Conservation (phyloP, 1,140 invertebrate species). For the Diabrotica virgifera region DNA sequence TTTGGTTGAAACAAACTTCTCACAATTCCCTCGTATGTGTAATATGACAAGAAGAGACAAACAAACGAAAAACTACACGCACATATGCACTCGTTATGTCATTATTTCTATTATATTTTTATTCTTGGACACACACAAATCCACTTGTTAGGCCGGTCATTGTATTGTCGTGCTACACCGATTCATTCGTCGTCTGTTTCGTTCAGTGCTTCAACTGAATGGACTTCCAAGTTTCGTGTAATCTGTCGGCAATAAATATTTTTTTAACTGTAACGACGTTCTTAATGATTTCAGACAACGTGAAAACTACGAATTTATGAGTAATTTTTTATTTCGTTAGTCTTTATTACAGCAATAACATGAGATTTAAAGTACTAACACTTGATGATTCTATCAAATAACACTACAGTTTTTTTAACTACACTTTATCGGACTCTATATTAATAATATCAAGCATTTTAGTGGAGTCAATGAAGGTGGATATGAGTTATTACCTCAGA, state of each 20-base stretch:
- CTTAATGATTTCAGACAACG: no score
- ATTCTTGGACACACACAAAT: conserved; percentile 17
- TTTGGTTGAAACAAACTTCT: not conserved
- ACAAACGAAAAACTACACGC: not conserved
- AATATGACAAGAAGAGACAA: not conserved
- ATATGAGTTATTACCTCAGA: no score
- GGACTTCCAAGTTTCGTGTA: not conserved
- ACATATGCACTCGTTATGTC: conserved; percentile 7
- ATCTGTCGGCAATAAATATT: not conserved
- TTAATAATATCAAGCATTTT: no score
- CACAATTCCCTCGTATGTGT: not conserved
- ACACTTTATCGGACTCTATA: no score
- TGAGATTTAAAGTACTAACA: no score
- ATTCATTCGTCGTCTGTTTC: conserved; percentile 8
- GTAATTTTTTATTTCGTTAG: no score
- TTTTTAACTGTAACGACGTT: no score
- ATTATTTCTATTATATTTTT: conserved; percentile 21
- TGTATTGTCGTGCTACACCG: conserved; percentile 6
- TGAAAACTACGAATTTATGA: no score
- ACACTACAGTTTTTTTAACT: no score
- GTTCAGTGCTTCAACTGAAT: conserved; percentile 16
- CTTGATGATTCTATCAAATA: no score
- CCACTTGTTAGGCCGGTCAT: conserved; percentile 13
- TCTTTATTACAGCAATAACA: no score
- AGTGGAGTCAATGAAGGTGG: no score